A percentile compares a stretch with the other conserved stretches of the same genome.
Evolutionary conservation across 1,140 invertebrate species (phyloP).

Genomic region (Bombus waltoni): DNA sequence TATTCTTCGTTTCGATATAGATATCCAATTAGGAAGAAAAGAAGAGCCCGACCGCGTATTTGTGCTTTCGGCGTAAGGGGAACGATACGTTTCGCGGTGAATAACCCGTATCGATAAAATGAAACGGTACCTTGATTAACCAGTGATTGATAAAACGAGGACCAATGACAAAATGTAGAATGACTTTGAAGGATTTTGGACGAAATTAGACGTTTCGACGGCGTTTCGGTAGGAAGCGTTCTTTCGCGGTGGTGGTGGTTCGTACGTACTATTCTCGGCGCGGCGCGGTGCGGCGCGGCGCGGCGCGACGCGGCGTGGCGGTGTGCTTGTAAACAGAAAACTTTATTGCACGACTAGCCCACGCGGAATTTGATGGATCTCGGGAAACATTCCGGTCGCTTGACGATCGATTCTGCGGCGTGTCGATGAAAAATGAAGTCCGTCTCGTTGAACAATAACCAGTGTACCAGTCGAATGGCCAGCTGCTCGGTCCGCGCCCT

Average conservation of each 20-base stretch:
- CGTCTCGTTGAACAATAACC: conserved; percentile 49
- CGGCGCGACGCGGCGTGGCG: too few relatives aligned
- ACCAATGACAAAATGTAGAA: not conserved
- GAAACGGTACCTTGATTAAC: not conserved
- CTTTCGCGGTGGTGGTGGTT: not conserved
- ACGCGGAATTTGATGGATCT: conserved; percentile 50
- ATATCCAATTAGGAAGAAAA: too few relatives aligned
- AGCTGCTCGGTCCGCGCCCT: conserved; percentile 1
- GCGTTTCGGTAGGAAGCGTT: not conserved
- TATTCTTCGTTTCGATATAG: too few relatives aligned
- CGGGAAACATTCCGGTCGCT: conserved; percentile 36
- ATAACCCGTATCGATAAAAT: not conserved
- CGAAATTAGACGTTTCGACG: not conserved
- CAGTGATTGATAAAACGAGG: too few relatives aligned
- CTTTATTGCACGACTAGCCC: conserved; percentile 44
- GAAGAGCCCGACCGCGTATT: too few relatives aligned
- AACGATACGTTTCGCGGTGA: too few relatives aligned
- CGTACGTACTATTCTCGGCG: conserved; percentile 38
- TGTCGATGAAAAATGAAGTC: conserved; percentile 50
- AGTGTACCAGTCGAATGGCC: conserved; percentile 5
- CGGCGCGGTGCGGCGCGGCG: too few relatives aligned
- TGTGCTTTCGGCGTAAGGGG: too few relatives aligned
- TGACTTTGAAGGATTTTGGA: not conserved
- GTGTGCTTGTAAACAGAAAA: conserved; percentile 44
- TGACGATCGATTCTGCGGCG: conserved; percentile 44